A percentile compares a stretch with the other conserved stretches of the same genome.
Conservation (phyloP, 92 coral and sea anemone genomes). For the Heliopora coerulea region DNA sequence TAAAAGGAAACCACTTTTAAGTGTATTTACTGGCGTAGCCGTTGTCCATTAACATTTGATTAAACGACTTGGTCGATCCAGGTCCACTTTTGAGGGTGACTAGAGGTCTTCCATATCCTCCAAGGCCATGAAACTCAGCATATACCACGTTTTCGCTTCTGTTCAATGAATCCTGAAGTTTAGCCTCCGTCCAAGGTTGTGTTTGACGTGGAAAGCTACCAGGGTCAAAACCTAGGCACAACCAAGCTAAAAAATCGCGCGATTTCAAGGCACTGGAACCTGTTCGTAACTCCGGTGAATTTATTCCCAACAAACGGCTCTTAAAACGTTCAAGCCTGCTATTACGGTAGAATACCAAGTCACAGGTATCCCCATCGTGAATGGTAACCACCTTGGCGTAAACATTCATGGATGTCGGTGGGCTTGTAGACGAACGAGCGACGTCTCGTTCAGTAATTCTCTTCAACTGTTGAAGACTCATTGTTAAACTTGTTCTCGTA, state of each 20-base stretch:
- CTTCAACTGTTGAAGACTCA: too few species aligned
- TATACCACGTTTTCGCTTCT: not conserved
- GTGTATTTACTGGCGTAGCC: too few species aligned
- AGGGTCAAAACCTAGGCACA: not conserved
- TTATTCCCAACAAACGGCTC: not conserved
- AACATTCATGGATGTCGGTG: too few species aligned
- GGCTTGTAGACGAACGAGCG: too few species aligned
- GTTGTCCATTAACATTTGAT: not conserved
- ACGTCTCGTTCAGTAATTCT: too few species aligned
- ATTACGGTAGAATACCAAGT: not conserved
- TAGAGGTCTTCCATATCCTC: not conserved
- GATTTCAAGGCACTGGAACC: too few species aligned
- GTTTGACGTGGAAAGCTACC: not conserved
- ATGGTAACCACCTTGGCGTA: not conserved
- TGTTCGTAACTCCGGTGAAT: not conserved
- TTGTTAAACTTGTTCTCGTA: too few species aligned
- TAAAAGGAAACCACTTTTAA: too few species aligned
- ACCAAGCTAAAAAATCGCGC: not conserved
- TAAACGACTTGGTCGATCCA: not conserved
- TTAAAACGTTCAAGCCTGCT: not conserved
- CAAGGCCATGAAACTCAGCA: not conserved
- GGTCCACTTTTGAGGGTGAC: not conserved
- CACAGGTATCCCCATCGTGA: slow-evolving; percentile 17
- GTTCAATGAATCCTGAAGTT: not conserved
- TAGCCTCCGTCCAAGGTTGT: not conserved